Evolutionary conservation across 2,888 invertebrate species (phyloP).

Genomic region (Drosophila melanocephala): DNA sequence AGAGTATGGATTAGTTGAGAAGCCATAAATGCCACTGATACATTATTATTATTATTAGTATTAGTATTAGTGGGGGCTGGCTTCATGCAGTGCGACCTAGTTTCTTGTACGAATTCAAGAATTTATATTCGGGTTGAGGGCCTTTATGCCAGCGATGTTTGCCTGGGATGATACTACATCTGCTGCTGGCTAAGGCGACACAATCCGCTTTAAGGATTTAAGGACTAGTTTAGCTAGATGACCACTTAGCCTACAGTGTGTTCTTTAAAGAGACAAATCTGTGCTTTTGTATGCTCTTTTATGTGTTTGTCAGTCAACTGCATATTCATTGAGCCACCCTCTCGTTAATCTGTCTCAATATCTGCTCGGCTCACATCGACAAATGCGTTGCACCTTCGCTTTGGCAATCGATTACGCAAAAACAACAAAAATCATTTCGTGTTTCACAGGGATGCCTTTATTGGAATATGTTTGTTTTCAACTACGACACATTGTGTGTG

Average conservation of each 20-base stretch:
- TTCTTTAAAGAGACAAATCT: too few relatives aligned
- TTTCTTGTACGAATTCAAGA: neutral
- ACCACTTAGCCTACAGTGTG: neutral
- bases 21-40: neutral
- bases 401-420: slow-evolving; percentile 67
- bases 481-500: slow-evolving; percentile 27
- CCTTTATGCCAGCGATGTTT: neutral
- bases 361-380: slow-evolving; percentile 27
- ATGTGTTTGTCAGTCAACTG: neutral
- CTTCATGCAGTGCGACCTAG: neutral
- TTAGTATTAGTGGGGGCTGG: neutral
- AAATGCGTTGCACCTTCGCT: slow-evolving; percentile 49
- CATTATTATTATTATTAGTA: neutral
- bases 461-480: slow-evolving; percentile 36
- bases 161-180: neutral
- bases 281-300: neutral
- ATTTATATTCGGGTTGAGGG: too few relatives aligned
- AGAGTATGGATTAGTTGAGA: neutral
- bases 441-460: slow-evolving; percentile 26
- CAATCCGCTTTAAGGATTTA: neutral
- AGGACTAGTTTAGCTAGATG: neutral
- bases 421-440: slow-evolving; percentile 17
- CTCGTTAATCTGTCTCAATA: neutral
- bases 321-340: slow-evolving; percentile 4
- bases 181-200: neutral